Evolutionary conservation across 2,888 invertebrate species (phyloP).

Genomic region (Clostera curtula): DNA sequence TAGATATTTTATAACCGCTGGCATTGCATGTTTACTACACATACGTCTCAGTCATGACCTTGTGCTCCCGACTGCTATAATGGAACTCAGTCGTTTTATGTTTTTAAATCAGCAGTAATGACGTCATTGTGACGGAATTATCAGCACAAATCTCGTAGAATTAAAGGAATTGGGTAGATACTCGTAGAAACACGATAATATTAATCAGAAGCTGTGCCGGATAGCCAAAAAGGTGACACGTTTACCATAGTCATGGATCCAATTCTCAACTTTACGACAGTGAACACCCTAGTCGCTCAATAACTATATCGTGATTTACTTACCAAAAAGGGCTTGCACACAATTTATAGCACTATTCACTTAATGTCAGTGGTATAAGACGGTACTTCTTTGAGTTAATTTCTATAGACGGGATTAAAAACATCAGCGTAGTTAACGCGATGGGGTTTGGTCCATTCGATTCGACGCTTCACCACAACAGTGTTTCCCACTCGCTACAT

Average conservation of each 20-base stretch:
- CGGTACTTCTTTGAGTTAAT: slow-evolving; percentile 15
- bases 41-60: slow-evolving; percentile 56
- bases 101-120: slow-evolving; percentile 65
- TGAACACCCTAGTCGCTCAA: slow-evolving; percentile 45
- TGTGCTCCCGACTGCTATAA: slow-evolving; percentile 55
- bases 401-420: slow-evolving; percentile 29
- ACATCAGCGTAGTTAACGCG: slow-evolving; percentile 47
- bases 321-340: slow-evolving; percentile 45
- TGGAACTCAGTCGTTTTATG: slow-evolving; percentile 58
- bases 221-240: slow-evolving; percentile 6
- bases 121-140: slow-evolving; percentile 66
- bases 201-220: slow-evolving; percentile 6
- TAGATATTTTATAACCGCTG: slow-evolving; percentile 52
- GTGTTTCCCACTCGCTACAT: slow-evolving; percentile 50
- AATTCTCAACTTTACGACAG: slow-evolving; percentile 30
- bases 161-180: slow-evolving; percentile 20
- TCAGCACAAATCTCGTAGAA: slow-evolving; percentile 35
- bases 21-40: slow-evolving; percentile 58
- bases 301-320: slow-evolving; percentile 48
- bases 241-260: slow-evolving; percentile 19
- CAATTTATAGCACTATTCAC: slow-evolving; percentile 24
- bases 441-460: slow-evolving; percentile 44
- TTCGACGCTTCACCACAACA: slow-evolving; percentile 51
- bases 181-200: slow-evolving; percentile 7
- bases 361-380: slow-evolving; percentile 18